Conservation (phyloP, 2,113 vertebrate species). For the Coptodon bakossiorum region DNA sequence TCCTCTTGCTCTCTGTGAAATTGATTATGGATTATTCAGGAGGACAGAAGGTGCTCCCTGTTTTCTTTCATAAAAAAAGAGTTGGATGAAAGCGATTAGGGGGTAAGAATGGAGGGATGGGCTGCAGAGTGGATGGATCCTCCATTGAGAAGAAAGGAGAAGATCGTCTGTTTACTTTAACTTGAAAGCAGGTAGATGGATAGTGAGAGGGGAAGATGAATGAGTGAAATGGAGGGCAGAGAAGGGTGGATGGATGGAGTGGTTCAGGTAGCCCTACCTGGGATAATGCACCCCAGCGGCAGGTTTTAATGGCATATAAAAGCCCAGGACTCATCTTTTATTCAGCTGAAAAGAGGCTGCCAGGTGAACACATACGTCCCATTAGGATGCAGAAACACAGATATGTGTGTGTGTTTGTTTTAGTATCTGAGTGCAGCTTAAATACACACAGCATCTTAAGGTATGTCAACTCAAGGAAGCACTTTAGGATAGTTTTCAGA, state of each 20-base stretch:
- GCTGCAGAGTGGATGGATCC: constrained; percentile 19
- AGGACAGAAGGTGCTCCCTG: constrained; percentile 54
- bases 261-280: constrained; percentile 69
- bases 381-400: constrained; percentile 43
- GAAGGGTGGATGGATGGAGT: constrained; percentile 27
- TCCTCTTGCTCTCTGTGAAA: constrained; percentile 50
- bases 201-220: constrained; percentile 59
- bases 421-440: constrained; percentile 33
- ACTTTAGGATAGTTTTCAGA: constrained; percentile 49
- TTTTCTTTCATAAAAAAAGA: constrained; percentile 69
- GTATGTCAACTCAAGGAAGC: constrained; percentile 36
- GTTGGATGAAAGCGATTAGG: constrained; percentile 44
- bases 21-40: constrained; percentile 74
- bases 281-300: constrained; percentile 44
- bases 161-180: constrained; percentile 53
- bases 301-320: constrained; percentile 75
- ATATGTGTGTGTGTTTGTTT: constrained; percentile 10
- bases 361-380: constrained; percentile 64
- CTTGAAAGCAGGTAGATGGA: constrained; percentile 53
- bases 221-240: constrained; percentile 42
- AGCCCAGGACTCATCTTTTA: constrained; percentile 71
- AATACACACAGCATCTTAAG: constrained; percentile 33
- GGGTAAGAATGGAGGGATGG: constrained; percentile 43
- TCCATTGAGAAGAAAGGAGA: constrained; percentile 71
- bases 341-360: constrained; percentile 57